A percentile compares a stretch with the other conserved stretches of the same genome.
phyloP scores from a whole-genome alignment of 2,113 vertebrate genomes.

The Pterocles burchelli region DNA sequence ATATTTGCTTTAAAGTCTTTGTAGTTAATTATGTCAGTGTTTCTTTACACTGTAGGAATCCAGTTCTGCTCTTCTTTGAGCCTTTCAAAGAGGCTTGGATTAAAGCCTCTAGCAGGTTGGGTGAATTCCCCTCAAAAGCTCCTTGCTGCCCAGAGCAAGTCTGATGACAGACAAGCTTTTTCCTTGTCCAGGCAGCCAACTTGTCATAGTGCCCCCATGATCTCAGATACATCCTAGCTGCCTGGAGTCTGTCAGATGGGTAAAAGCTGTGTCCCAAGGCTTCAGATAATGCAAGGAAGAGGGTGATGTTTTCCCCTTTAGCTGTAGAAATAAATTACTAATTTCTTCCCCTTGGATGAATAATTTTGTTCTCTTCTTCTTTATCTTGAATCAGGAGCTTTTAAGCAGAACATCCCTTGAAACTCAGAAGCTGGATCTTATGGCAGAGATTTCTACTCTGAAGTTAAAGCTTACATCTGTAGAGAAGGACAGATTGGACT shows the following conservation, averaged over 20 bases:
- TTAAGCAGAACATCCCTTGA: slow-evolving; percentile 90
- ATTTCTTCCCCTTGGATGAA: background rate
- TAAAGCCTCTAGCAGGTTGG: slow-evolving; percentile 11
- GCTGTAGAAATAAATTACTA: background rate
- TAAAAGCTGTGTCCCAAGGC: background rate
- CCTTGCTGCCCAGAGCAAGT: background rate
- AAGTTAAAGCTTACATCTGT: slow-evolving; percentile 89
- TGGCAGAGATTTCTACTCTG: slow-evolving; percentile 92
- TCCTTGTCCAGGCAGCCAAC: background rate
- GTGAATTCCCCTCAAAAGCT: slow-evolving; percentile 2
- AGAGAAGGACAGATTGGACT: slow-evolving; percentile 88
- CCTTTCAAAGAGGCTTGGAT: slow-evolving; percentile 21
- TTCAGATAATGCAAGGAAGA: background rate
- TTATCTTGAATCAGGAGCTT: slow-evolving; percentile 83
- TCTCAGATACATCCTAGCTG: background rate
- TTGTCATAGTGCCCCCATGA: background rate
- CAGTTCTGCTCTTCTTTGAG: background rate
- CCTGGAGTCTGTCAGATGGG: background rate
- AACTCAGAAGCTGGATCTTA: slow-evolving; percentile 93
- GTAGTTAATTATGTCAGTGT: background rate
- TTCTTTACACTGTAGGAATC: background rate
- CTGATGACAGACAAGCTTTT: background rate
- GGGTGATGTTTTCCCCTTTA: background rate
- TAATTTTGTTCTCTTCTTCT: background rate
- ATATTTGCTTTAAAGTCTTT: background rate